phyloP scores from a whole-genome alignment of 2,797 vertebrate genomes.

The Anabas testudineus region DNA sequence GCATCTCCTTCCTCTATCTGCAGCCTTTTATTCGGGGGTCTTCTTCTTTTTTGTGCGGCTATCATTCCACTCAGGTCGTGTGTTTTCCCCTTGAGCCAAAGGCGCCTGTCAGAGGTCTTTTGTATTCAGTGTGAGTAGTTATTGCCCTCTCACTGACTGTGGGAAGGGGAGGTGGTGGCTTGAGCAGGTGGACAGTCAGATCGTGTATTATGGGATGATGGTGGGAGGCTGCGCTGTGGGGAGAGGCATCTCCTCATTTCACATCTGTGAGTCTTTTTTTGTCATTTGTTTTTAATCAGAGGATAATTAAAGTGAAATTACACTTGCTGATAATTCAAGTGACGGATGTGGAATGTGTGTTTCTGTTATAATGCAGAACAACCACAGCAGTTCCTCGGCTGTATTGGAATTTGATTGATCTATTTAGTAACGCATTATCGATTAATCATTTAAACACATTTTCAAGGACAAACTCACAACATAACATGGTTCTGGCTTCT shows the following conservation, averaged over 20 bases:
- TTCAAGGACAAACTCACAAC: background rate
- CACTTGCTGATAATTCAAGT: constrained; percentile 23
- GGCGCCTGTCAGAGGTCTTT: constrained; percentile 68
- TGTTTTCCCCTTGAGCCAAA: constrained; percentile 57
- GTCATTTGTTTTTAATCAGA: constrained; percentile 44
- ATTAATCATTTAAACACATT: background rate
- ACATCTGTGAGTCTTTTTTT: constrained; percentile 30
- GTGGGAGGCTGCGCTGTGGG: constrained; percentile 45
- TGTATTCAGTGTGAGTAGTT: constrained; percentile 73
- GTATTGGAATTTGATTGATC: background rate
- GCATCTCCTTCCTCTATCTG: constrained; percentile 1
- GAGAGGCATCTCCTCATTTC: constrained; percentile 41
- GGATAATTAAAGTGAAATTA: constrained; percentile 55
- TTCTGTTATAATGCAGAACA: background rate
- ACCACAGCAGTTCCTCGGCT: constrained; percentile 8
- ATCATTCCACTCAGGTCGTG: constrained; percentile 34
- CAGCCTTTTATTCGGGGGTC: constrained; percentile 1
- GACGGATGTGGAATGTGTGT: constrained; percentile 34
- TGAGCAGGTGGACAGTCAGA: constrained; percentile 68
- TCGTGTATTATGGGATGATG: constrained; percentile 48
- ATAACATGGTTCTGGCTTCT: background rate
- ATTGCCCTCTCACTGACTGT: constrained; percentile 62
- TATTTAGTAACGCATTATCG: too few species aligned
- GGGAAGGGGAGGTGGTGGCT: constrained; percentile 36
- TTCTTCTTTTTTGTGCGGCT: constrained; percentile 9